These are phyloP conservation scores for Chromis chromis DNA, from an alignment of 2,797 vertebrate species.

Conservation along the genomic window DNA sequence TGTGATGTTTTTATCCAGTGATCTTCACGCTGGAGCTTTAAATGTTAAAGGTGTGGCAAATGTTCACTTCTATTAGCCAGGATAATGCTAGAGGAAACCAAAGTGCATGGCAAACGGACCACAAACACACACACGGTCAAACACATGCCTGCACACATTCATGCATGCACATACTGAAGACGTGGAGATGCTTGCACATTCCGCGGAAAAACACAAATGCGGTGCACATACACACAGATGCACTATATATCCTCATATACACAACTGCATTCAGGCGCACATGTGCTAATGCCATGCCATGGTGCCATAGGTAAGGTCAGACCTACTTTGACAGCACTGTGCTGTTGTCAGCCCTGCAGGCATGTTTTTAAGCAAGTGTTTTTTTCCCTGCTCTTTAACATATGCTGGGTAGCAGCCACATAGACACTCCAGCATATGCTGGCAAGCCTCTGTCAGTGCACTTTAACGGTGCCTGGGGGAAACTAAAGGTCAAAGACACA, in stretches of 20 bases:
- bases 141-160: constrained; percentile 10
- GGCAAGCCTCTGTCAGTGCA: constrained; percentile 76
- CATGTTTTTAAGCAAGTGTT: constrained; percentile 80
- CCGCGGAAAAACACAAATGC: constrained; percentile 7
- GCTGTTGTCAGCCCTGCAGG: constrained; percentile 73
- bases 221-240: neutral
- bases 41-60: constrained; percentile 81
- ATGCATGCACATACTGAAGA: constrained; percentile 12
- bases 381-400: constrained; percentile 75
- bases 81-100: constrained; percentile 60
- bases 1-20: constrained; percentile 74
- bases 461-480: constrained; percentile 80
- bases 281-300: constrained; percentile 26
- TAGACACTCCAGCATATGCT: constrained; percentile 82
- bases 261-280: constrained; percentile 36
- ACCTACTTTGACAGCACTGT: constrained; percentile 71
- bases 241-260: neutral
- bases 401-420: constrained; percentile 85
- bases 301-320: constrained; percentile 82
- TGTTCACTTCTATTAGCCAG: constrained; percentile 55
- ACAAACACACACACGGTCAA: constrained; percentile 15
- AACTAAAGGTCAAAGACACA: constrained; percentile 83
- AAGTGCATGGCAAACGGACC: constrained; percentile 23
- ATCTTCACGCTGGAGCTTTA: constrained; percentile 78
- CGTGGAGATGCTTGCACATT: constrained; percentile 5